phyloP scores from a whole-genome alignment of 2,797 vertebrate genomes.

The Danio jaintianensis region DNA sequence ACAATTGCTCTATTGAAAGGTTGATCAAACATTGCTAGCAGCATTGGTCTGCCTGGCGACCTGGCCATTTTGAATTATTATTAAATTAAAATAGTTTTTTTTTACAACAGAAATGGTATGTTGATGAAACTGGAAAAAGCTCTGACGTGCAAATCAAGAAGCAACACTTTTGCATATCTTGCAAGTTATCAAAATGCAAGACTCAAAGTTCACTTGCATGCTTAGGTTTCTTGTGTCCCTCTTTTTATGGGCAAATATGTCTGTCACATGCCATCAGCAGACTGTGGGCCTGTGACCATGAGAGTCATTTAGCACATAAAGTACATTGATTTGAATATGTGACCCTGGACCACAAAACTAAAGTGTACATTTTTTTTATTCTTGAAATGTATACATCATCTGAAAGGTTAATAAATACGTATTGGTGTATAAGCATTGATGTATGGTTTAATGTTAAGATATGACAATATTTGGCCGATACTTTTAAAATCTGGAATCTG shows the following conservation, averaged over 20 bases:
- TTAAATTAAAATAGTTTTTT: no score
- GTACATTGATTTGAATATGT: no score
- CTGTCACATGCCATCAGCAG: slow-evolving; percentile 35
- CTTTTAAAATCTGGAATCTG: no score
- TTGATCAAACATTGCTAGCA: neutral
- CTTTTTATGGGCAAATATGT: slow-evolving; percentile 44
- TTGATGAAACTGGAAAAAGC: neutral
- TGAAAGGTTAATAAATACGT: no score
- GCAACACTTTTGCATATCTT: slow-evolving; percentile 8
- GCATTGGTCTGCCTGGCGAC: neutral
- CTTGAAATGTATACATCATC: no score
- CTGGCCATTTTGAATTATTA: neutral
- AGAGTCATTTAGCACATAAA: neutral
- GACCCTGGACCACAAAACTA: no score
- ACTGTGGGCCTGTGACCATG: slow-evolving; percentile 4
- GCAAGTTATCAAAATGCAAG: slow-evolving; percentile 11
- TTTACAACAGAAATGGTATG: neutral
- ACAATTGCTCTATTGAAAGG: neutral
- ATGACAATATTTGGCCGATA: no score
- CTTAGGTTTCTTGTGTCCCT: neutral
- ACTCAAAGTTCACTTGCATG: slow-evolving; percentile 28
- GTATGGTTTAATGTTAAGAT: no score
- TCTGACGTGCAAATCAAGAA: neutral
- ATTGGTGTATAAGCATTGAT: no score
- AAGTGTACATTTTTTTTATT: no score